Evolutionary conservation across 2,797 vertebrate species (phyloP), one percentile per base, ranked within the genome.

Genomic region (Thripadectes ignobilis): DNA sequence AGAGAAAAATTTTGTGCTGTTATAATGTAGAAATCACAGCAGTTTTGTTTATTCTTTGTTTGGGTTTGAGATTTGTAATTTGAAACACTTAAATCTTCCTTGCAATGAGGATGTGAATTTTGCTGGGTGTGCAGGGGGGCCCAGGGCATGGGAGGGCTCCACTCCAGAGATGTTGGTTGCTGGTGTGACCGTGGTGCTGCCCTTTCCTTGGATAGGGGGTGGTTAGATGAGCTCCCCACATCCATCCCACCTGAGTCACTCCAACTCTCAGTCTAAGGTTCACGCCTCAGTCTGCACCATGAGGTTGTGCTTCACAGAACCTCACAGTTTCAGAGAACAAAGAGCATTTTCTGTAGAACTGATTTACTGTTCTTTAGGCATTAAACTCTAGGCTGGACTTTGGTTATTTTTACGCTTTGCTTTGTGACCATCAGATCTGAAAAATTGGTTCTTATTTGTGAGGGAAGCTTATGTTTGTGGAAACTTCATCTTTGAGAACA

Each of bases 151-250:
- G 1, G 8, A 45, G 71, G 74, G 29, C 27, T 55, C 48, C 14
- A 0, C 16, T 21, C 7, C 43, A 15, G 34, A 0, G 34, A 0
- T 1, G 26, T 21, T 62, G 63, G 23, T 23, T 63, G 39, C 10
- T 84, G 55, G 14, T 71, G 59, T 58, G 46, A 67, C 41, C 0
- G 0, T 34, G 16, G 12, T 71, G 39, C 48, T 83, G 39, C 36
- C 24, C 38, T 38, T 74, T 34, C 34, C n/a, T 75, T 46, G 74
- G 26, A 2, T 3, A 51, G 32, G 23, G 3, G 5, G 2, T 21
- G 45, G 7, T 54, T 30, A 54, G 43, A 58, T 5, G 29, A 81
- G 13, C 26, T 82, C 34, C 9, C 8, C 30, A 3, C 0, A 1
- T 68, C 49, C 34, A 67, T 62, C 39, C 23, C 43, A 18, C 36